These are phyloP conservation scores for Lutraria lutraria DNA, from an alignment of 2,888 invertebrate genomes.

Conservation along the genomic window DNA sequence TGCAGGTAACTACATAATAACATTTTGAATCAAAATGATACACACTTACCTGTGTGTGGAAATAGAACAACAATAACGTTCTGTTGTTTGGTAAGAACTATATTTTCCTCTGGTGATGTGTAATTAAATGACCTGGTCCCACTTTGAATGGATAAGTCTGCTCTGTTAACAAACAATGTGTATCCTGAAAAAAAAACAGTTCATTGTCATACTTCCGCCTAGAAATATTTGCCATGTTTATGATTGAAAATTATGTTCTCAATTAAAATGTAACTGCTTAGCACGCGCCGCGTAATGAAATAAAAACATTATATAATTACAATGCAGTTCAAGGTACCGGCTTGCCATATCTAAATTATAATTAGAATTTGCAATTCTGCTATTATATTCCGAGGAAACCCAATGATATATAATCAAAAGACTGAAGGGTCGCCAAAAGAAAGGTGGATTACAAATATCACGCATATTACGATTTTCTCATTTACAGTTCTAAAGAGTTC, in stretches of 20 bases:
- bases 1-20: no score
- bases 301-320: neutral
- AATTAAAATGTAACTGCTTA: no score
- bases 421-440: no score
- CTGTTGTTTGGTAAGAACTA: neutral
- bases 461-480: neutral
- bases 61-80: conserved; percentile 20
- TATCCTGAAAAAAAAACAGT: conserved; percentile 14
- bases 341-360: no score
- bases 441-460: no score
- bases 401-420: no score
- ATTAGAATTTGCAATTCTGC: no score
- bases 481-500: neutral
- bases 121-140: neutral
- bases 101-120: neutral
- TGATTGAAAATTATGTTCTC: neutral
- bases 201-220: neutral
- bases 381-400: no score
- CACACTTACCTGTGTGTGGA: neutral
- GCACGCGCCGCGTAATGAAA: neutral
- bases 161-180: conserved; percentile 19
- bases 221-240: neutral
- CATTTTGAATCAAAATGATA: no score
- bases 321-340: no score
- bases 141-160: conserved; percentile 20